These are phyloP conservation scores for Euwallacea fornicatus DNA, from an alignment of 1,140 invertebrate genomes.

Conservation along the genomic window DNA sequence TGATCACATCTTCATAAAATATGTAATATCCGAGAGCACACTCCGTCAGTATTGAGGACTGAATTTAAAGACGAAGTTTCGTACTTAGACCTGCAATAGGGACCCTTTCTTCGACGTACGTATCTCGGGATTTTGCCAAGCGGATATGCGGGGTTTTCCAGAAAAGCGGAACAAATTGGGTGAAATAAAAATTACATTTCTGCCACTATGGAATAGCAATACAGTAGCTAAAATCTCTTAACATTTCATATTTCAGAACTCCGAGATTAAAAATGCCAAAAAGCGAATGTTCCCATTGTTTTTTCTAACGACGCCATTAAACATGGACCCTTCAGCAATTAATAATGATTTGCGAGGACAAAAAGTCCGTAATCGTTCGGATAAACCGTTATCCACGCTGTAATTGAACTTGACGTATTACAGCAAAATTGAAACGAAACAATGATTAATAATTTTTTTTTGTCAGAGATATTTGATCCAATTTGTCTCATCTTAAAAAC, in stretches of 20 bases:
- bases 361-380: background rate
- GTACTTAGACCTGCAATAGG: background rate
- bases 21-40: background rate
- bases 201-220: too few relatives aligned
- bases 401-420: constrained; percentile 2
- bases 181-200: background rate
- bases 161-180: constrained; percentile 7
- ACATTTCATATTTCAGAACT: too few relatives aligned
- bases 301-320: background rate
- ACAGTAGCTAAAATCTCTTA: too few relatives aligned
- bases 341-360: constrained; percentile 4
- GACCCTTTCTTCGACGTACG: background rate
- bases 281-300: background rate
- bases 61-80: background rate
- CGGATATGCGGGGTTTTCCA: background rate
- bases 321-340: background rate
- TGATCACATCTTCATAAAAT: background rate
- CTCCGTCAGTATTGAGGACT: background rate
- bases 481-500: too few relatives aligned
- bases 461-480: too few relatives aligned
- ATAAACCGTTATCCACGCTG: constrained; percentile 2
- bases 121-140: background rate
- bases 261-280: background rate
- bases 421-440: background rate
- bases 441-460: background rate